phyloP scores from a whole-genome alignment of 2,888 invertebrate species.

The Therioaphis trifolii region DNA sequence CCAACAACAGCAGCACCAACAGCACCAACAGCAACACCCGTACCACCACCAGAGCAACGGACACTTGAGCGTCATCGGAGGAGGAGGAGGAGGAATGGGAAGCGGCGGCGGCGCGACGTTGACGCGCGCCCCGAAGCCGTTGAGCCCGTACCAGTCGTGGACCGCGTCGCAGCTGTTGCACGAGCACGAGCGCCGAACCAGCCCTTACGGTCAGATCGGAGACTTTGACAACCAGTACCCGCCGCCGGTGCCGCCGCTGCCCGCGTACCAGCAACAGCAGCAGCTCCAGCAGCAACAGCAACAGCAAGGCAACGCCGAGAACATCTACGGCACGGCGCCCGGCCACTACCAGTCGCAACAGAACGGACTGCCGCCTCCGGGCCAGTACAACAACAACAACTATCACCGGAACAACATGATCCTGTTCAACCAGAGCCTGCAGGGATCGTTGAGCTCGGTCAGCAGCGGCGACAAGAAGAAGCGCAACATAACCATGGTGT shows the following conservation, averaged over 20 bases:
- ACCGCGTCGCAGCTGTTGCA: slow-evolving; percentile 74
- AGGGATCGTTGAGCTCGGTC: slow-evolving; percentile 73
- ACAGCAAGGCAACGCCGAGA: slow-evolving; percentile 67
- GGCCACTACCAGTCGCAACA: slow-evolving; percentile 56
- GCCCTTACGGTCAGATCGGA: slow-evolving; percentile 68
- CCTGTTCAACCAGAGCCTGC: slow-evolving; percentile 71
- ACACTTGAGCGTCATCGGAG: slow-evolving; percentile 65
- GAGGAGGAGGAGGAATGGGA: no score
- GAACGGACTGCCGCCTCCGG: slow-evolving; percentile 66
- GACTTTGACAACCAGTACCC: slow-evolving; percentile 67
- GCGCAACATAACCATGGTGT: slow-evolving; percentile 74
- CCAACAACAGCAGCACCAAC: slow-evolving; percentile 49
- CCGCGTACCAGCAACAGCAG: slow-evolving; percentile 69
- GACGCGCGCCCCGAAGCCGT: slow-evolving; percentile 69
- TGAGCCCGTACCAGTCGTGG: slow-evolving; percentile 74
- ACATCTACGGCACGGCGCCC: slow-evolving; percentile 69
- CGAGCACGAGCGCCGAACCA: slow-evolving; percentile 73
- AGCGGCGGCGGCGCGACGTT: slow-evolving; percentile 69
- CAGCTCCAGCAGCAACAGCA: slow-evolving; percentile 35
- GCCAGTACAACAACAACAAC: slow-evolving; percentile 66
- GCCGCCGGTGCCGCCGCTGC: slow-evolving; percentile 73
- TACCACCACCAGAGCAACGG: slow-evolving; percentile 65
- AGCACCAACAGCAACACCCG: slow-evolving; percentile 53
- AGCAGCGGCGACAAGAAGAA: slow-evolving; percentile 72
- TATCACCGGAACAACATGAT: slow-evolving; percentile 68